Conservation (phyloP, 1,140 invertebrate species). For the Listronotus oregonensis region DNA sequence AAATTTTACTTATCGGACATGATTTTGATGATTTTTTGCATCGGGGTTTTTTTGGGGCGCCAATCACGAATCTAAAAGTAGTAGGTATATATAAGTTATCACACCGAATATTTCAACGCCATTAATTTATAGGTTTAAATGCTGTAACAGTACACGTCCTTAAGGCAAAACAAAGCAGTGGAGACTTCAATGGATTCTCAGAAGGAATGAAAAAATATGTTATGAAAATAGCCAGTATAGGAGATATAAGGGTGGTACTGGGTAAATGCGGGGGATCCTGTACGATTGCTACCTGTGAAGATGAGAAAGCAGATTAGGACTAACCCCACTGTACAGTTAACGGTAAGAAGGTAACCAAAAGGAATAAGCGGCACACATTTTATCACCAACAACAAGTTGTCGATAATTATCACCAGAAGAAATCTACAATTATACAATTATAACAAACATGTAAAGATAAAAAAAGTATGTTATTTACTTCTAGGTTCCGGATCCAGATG, state of each 20-base stretch:
- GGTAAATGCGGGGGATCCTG: conserved; percentile 67
- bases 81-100: too few species aligned
- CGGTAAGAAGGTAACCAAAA: conserved; percentile 57
- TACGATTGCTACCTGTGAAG: conserved; percentile 62
- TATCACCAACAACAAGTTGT: too few species aligned
- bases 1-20: too few species aligned
- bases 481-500: conserved; percentile 68
- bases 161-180: conserved; percentile 58
- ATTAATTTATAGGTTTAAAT: conserved; percentile 57
- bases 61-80: too few species aligned
- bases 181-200: conserved; percentile 55
- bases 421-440: too few species aligned
- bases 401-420: too few species aligned
- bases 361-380: too few species aligned
- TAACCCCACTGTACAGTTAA: conserved; percentile 67
- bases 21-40: too few species aligned
- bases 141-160: conserved; percentile 75
- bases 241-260: conserved; percentile 72
- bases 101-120: not conserved
- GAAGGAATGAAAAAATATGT: conserved; percentile 60
- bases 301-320: conserved; percentile 65
- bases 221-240: conserved; percentile 73
- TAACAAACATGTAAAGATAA: too few species aligned
- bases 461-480: not conserved
- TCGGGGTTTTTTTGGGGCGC: too few species aligned